A percentile compares a stretch with the other conserved stretches of the same genome.
Evolutionary conservation across 2,797 vertebrate genomes (phyloP).

Genomic region (Peromyscus attwateri): DNA sequence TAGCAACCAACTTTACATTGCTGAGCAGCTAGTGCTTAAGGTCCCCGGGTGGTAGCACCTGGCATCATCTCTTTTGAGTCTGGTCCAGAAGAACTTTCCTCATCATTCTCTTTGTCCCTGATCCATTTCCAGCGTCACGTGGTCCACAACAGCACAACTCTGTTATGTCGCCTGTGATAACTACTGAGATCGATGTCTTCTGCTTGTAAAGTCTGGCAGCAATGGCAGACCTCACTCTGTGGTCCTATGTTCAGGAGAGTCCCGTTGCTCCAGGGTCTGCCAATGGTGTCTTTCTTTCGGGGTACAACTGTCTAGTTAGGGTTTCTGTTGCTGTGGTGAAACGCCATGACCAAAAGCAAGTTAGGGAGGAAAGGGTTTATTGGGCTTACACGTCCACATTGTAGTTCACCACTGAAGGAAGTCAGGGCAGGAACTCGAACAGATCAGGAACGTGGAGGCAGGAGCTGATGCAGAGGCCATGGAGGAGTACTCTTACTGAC

Average conservation of each 20-base stretch:
- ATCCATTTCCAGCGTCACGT: background rate
- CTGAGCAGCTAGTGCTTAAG: too few species aligned
- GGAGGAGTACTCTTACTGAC: background rate
- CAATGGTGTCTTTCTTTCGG: background rate
- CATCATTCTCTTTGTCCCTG: background rate
- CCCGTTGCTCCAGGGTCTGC: background rate
- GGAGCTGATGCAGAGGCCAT: background rate
- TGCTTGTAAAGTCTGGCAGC: background rate
- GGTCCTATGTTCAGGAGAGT: background rate
- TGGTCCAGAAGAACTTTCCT: background rate
- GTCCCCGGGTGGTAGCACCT: background rate
- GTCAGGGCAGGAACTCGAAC: background rate
- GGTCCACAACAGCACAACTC: too few species aligned
- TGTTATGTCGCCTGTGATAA: background rate
- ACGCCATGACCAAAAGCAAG: background rate
- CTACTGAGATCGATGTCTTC: background rate
- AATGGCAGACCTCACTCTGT: background rate
- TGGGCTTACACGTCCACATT: background rate
- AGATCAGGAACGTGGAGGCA: background rate
- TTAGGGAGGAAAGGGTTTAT: background rate
- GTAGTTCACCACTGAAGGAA: background rate
- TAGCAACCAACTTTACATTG: too few species aligned
- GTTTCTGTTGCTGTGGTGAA: background rate
- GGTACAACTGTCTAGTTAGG: background rate
- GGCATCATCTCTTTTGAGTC: background rate